phyloP scores from a whole-genome alignment of 2,113 vertebrate genomes.

The Gyps fulvus region DNA sequence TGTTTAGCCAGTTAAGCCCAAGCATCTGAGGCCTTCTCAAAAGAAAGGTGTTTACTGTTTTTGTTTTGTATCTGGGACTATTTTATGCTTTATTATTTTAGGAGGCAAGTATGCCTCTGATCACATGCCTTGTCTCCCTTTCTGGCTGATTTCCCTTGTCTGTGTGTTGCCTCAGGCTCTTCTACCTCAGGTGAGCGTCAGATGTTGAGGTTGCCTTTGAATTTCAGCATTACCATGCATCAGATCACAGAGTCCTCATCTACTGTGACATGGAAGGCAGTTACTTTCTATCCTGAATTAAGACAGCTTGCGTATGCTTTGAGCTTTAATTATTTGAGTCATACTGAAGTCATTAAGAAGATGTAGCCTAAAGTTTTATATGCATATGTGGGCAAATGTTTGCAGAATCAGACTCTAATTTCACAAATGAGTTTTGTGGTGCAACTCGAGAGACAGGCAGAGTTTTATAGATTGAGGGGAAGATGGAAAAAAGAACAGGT shows the following conservation, averaged over 20 bases:
- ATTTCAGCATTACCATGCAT: neutral
- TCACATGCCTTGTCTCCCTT: neutral
- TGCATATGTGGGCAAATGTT: neutral
- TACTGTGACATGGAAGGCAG: neutral
- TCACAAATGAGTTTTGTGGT: neutral
- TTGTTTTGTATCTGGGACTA: neutral
- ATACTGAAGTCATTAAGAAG: neutral
- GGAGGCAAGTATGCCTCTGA: neutral
- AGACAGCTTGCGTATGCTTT: neutral
- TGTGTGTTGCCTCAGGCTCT: neutral
- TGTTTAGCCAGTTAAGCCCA: neutral
- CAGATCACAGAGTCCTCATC: neutral
- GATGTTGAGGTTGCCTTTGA: neutral
- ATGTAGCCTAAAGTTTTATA: neutral
- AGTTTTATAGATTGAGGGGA: neutral
- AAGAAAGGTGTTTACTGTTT: neutral
- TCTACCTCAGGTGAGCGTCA: neutral
- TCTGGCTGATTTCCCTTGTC: neutral
- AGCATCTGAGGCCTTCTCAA: neutral
- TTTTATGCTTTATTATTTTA: neutral
- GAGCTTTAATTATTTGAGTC: constrained; percentile 13
- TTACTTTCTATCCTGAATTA: neutral
- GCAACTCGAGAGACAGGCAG: neutral
- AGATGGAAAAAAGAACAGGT: neutral
- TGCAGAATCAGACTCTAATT: neutral